phyloP scores from a whole-genome alignment of 1,140 invertebrate species.

The Drosophila yakuba region DNA sequence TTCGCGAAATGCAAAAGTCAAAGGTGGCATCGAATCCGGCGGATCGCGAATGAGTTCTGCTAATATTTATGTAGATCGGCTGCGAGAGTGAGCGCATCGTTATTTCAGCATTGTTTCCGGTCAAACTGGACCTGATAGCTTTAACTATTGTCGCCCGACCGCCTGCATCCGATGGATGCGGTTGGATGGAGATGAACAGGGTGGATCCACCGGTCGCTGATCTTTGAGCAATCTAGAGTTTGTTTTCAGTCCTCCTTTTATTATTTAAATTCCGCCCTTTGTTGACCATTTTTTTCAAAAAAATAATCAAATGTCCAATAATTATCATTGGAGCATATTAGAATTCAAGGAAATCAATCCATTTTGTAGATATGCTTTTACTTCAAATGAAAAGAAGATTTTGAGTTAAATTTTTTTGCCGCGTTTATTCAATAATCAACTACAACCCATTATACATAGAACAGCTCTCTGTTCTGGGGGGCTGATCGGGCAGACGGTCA shows the following conservation, averaged over 20 bases:
- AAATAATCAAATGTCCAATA: no score
- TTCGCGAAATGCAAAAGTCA: constrained; percentile 38
- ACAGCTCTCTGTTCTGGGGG: no score
- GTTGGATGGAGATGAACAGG: neutral
- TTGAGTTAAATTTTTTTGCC: no score
- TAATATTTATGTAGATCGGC: constrained; percentile 45
- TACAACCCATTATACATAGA: no score
- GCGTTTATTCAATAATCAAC: no score
- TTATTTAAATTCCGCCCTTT: neutral
- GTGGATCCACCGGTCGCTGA: constrained; percentile 26
- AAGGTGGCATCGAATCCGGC: constrained; percentile 31
- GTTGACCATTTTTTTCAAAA: no score
- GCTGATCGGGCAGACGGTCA: no score
- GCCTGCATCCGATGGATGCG: constrained; percentile 7
- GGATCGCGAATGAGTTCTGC: constrained; percentile 25
- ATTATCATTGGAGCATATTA: no score
- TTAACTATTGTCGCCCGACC: constrained; percentile 39
- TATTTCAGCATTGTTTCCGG: constrained; percentile 49
- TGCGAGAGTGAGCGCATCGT: constrained; percentile 37
- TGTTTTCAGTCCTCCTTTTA: constrained; percentile 1
- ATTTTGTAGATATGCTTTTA: no score
- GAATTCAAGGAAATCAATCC: no score
- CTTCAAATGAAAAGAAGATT: no score
- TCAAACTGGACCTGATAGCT: constrained; percentile 37
- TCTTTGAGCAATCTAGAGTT: constrained; percentile 6